A percentile compares a stretch with the other conserved stretches of the same genome.
These are phyloP conservation scores for Zaprionus davidi DNA, from an alignment of 1,140 invertebrate species.

Conservation along the genomic window DNA sequence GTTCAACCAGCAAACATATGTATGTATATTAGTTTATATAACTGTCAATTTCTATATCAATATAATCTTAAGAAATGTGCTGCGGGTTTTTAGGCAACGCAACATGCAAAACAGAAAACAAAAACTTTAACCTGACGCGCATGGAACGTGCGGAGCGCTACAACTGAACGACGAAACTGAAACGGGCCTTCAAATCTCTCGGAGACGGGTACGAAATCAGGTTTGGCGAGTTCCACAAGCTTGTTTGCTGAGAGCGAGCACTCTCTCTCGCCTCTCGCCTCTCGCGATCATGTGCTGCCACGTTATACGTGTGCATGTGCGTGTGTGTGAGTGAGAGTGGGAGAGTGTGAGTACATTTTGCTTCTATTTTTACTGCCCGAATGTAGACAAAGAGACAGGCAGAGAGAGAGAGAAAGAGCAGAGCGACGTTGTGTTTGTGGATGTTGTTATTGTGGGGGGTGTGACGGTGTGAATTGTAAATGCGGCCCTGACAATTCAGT, in stretches of 20 bases:
- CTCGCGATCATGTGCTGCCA: constrained; percentile 5
- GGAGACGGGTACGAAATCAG: constrained; percentile 51
- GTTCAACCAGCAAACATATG: background rate
- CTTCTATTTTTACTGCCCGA: constrained; percentile 43
- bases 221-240: constrained; percentile 53
- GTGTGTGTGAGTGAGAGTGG: constrained; percentile 1
- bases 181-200: constrained; percentile 36
- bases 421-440: constrained; percentile 9
- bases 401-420: background rate
- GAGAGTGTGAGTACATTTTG: constrained; percentile 7
- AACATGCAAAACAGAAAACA: constrained; percentile 29
- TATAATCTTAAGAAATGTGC: constrained; percentile 47
- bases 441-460: constrained; percentile 3
- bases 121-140: constrained; percentile 23
- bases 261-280: background rate
- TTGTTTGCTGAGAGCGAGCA: constrained; percentile 45
- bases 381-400: background rate
- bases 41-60: background rate
- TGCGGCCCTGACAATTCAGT: constrained; percentile 12
- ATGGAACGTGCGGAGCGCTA: constrained; percentile 36
- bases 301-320: background rate
- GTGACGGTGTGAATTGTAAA: constrained; percentile 9
- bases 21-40: too few relatives aligned
- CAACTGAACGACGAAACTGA: constrained; percentile 45
- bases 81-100: constrained; percentile 71